These are phyloP conservation scores for Aphidoletes aphidimyza DNA, from an alignment of 2,888 invertebrate species.

Conservation along the genomic window DNA sequence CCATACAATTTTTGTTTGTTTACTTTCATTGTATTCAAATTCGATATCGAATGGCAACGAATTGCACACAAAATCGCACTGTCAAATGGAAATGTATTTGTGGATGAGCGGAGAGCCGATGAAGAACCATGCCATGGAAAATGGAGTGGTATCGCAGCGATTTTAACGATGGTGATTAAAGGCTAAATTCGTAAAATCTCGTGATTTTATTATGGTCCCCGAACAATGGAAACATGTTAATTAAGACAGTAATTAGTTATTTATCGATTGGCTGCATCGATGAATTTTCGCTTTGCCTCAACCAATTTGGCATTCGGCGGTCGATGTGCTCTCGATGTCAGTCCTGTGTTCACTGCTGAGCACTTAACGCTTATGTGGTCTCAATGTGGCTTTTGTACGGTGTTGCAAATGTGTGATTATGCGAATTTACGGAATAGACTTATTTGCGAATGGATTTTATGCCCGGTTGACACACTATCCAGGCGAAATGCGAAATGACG, in stretches of 20 bases:
- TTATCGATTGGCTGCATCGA: conserved; percentile 57
- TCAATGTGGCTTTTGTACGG: neutral
- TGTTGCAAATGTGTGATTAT: conserved; percentile 47
- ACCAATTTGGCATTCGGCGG: conserved; percentile 18
- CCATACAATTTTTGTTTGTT: neutral
- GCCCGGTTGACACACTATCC: neutral
- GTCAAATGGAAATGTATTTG: conserved; percentile 5
- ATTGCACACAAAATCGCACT: conserved; percentile 31
- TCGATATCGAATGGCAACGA: neutral
- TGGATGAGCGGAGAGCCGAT: neutral
- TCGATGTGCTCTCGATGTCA: neutral
- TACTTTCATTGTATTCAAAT: conserved; percentile 40
- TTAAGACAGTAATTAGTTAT: conserved; percentile 59
- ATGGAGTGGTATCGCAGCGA: conserved; percentile 40
- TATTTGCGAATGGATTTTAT: neutral
- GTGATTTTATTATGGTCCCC: conserved; percentile 56
- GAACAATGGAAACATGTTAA: conserved; percentile 58
- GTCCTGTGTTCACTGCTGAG: neutral
- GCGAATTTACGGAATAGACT: neutral
- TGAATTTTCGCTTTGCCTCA: conserved; percentile 53
- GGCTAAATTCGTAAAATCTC: conserved; percentile 56
- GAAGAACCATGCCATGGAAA: neutral
- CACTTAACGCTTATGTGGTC: conserved; percentile 8
- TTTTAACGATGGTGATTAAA: conserved; percentile 56
- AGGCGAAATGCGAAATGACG: conserved; percentile 4